Evolutionary conservation across 1,140 invertebrate species (phyloP).

Genomic region (Sminthurinus signatus): DNA sequence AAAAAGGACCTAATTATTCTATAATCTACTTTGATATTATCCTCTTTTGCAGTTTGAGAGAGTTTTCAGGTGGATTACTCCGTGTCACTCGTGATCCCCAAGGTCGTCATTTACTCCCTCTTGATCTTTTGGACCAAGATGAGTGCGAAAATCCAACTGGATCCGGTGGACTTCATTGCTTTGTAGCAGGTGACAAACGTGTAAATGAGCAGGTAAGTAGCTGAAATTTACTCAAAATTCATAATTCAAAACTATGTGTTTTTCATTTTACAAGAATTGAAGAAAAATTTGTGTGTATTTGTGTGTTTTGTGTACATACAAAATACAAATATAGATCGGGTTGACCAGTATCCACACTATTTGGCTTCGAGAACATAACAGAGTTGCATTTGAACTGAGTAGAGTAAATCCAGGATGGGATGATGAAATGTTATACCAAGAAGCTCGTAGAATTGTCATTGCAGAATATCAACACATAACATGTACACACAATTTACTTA

Average conservation of each 20-base stretch:
- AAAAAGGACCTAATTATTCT: too few species aligned
- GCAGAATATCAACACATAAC: conserved; percentile 57
- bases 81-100: conserved; percentile 15
- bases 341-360: conserved; percentile 55
- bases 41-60: too few species aligned
- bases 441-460: conserved; percentile 48
- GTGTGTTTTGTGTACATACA: too few species aligned
- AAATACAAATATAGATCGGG: conserved; percentile 45
- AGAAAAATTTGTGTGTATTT: background rate
- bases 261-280: too few species aligned
- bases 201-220: conserved; percentile 41
- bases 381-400: conserved; percentile 47
- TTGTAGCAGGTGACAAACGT: conserved; percentile 36
- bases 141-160: conserved; percentile 13
- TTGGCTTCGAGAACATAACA: conserved; percentile 52
- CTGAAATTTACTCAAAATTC: too few species aligned
- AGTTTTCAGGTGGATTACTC: conserved; percentile 26
- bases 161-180: conserved; percentile 21
- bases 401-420: conserved; percentile 49
- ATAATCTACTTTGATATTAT: too few species aligned
- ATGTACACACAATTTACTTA: too few species aligned
- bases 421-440: conserved; percentile 53
- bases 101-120: conserved; percentile 22
- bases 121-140: conserved; percentile 22
- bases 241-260: too few species aligned